phyloP scores from a whole-genome alignment of 2,888 invertebrate genomes.

The Apomyelois bistriatella region DNA sequence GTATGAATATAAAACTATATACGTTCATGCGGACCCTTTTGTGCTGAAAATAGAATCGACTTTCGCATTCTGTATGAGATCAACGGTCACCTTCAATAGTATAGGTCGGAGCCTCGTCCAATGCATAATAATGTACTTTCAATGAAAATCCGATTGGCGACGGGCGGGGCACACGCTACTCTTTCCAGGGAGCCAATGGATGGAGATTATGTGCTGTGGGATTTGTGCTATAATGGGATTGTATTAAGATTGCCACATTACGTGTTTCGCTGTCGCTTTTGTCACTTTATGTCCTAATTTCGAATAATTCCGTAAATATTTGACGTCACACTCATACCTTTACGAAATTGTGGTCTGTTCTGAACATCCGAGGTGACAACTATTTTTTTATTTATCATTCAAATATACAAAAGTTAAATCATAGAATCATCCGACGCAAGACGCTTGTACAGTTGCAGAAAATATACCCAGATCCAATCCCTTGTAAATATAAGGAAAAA shows the following conservation, averaged over 20 bases:
- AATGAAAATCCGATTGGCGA: constrained; percentile 32
- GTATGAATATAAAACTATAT: too few relatives aligned
- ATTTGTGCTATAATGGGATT: constrained; percentile 16
- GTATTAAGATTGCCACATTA: not conserved
- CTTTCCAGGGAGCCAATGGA: constrained; percentile 7
- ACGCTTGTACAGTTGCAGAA: too few relatives aligned
- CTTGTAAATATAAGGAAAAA: too few relatives aligned
- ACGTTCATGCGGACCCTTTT: too few relatives aligned
- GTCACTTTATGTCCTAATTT: not conserved
- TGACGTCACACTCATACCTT: too few relatives aligned
- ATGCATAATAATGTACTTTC: constrained; percentile 45
- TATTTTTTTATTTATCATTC: too few relatives aligned
- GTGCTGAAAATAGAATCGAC: constrained; percentile 10
- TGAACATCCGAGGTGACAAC: too few relatives aligned
- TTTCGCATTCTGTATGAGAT: constrained; percentile 2
- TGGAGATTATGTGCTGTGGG: constrained; percentile 16
- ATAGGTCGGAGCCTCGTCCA: constrained; percentile 25
- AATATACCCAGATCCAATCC: too few relatives aligned
- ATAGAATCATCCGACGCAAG: too few relatives aligned
- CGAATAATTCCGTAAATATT: not conserved
- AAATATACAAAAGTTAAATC: too few relatives aligned
- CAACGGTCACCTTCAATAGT: constrained; percentile 14
- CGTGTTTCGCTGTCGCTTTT: not conserved
- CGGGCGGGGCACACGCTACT: constrained; percentile 23
- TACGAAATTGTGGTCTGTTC: too few relatives aligned